A percentile compares a stretch with the other conserved stretches of the same genome.
These are phyloP conservation scores for Virgularia gustaviana DNA, from an alignment of 92 coral and sea anemone species.

Conservation along the genomic window DNA sequence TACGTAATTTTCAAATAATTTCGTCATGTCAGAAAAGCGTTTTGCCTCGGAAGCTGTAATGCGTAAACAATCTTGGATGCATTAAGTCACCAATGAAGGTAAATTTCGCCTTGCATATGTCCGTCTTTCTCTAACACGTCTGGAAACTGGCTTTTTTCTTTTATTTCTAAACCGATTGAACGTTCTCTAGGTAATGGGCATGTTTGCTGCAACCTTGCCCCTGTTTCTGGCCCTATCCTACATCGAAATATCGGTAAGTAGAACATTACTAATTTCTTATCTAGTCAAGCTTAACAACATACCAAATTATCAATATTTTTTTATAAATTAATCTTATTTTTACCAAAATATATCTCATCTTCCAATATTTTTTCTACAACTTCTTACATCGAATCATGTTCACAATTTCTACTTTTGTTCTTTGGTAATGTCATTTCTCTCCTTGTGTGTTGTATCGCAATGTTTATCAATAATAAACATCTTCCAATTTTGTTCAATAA, in stretches of 20 bases:
- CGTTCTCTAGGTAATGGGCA: constrained; percentile 97
- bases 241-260: constrained; percentile 88
- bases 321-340: too few relatives aligned
- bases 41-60: constrained; percentile 85
- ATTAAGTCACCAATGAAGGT: constrained; percentile 82
- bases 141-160: constrained; percentile 63
- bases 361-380: too few relatives aligned
- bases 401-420: too few relatives aligned
- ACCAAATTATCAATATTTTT: too few relatives aligned
- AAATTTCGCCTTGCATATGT: constrained; percentile 48
- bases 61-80: constrained; percentile 94
- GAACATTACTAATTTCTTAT: constrained; percentile 13
- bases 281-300: constrained; percentile 21
- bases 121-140: constrained; percentile 52
- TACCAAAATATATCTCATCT: too few relatives aligned
- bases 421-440: too few relatives aligned
- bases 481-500: too few relatives aligned
- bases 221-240: constrained; percentile 88
- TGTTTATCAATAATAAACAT: too few relatives aligned
- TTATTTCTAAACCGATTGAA: constrained; percentile 68
- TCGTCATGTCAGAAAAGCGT: constrained; percentile 82
- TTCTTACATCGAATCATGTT: too few relatives aligned
- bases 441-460: too few relatives aligned
- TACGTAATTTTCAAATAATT: constrained; percentile 99
- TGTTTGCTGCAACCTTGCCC: constrained; percentile 90